These are phyloP conservation scores for Bos javanicus DNA, from an alignment of 2,113 vertebrate genomes.

Conservation along the genomic window DNA sequence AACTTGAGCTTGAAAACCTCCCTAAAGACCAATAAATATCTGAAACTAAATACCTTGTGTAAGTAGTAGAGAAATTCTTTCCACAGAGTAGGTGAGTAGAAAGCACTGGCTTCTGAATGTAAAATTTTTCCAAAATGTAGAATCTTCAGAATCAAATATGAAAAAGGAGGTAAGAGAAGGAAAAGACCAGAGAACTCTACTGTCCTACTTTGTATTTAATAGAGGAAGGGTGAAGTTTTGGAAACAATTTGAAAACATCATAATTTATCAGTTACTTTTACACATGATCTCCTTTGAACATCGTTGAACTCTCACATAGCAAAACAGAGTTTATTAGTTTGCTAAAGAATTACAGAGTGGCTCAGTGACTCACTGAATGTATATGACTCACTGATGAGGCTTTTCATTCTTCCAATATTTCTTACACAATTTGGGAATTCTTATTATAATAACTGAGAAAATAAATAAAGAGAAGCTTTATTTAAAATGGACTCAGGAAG, in stretches of 20 bases:
- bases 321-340: neutral
- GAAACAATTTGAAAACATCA: neutral
- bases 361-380: neutral
- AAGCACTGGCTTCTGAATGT: neutral
- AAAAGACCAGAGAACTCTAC: neutral
- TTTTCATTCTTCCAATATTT: neutral
- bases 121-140: neutral
- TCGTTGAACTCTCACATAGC: neutral
- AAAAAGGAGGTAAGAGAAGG: neutral
- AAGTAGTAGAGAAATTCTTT: neutral
- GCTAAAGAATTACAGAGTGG: neutral
- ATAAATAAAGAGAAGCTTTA: neutral
- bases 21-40: neutral
- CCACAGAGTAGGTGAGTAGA: neutral
- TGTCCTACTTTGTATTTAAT: neutral
- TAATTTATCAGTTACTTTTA: neutral
- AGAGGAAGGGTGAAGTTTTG: neutral
- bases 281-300: neutral
- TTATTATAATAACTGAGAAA: neutral
- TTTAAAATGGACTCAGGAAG: neutral
- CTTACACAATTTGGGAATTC: neutral
- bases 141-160: neutral
- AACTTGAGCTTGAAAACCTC: neutral
- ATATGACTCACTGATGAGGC: neutral
- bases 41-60: neutral